Conservation (phyloP, 1,140 invertebrate genomes). For the Penaeus japonicus region DNA sequence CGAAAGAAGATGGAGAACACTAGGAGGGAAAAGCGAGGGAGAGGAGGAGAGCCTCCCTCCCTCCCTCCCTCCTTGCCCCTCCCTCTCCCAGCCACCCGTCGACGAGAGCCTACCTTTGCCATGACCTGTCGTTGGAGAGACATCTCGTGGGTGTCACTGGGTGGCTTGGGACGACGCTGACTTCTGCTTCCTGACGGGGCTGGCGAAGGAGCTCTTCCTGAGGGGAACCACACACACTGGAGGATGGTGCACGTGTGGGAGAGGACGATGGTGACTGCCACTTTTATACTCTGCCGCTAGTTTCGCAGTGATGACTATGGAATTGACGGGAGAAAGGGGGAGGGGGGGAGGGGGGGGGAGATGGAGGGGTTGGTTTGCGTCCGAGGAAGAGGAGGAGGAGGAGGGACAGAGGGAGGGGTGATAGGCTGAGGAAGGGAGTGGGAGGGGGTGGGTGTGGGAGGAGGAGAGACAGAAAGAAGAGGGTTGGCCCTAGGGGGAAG, state of each 20-base stretch:
- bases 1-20: background rate
- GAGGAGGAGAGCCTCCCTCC: background rate
- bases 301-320: constrained; percentile 55
- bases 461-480: background rate
- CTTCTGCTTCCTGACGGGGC: too few species aligned
- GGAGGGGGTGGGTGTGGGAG: background rate
- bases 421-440: background rate
- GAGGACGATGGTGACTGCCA: constrained; percentile 37
- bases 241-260: constrained; percentile 52
- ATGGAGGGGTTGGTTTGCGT: background rate
- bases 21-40: background rate
- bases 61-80: too few species aligned
- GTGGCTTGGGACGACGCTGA: background rate
- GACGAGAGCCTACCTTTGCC: constrained; percentile 29
- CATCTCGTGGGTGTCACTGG: background rate
- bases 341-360: background rate
- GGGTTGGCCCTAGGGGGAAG: background rate
- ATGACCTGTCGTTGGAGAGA: constrained; percentile 41
- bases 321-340: constrained; percentile 46
- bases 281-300: constrained; percentile 48
- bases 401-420: background rate
- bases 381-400: background rate
- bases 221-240: constrained; percentile 44
- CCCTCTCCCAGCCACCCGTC: background rate
- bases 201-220: background rate